phyloP scores from a whole-genome alignment of 2,888 invertebrate species.

The Parapristionchus giblindavisi region DNA sequence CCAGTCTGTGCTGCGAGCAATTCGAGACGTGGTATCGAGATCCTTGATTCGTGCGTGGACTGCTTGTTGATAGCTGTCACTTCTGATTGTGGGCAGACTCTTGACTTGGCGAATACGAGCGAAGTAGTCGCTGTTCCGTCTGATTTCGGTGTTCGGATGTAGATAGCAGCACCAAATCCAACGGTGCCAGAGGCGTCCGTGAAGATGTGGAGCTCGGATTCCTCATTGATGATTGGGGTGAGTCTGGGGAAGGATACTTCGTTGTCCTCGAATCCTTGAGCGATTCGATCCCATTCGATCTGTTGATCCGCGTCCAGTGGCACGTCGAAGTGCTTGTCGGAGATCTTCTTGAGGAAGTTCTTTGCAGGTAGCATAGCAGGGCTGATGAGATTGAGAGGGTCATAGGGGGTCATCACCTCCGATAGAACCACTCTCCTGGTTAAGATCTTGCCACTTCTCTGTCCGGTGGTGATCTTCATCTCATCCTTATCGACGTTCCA shows the following conservation, averaged over 20 bases:
- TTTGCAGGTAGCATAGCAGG: conserved; percentile 41
- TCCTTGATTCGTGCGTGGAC: conserved; percentile 13
- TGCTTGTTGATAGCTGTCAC: background rate
- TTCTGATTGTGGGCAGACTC: background rate
- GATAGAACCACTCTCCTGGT: conserved; percentile 38
- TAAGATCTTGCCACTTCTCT: background rate
- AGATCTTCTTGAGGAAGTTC: conserved; percentile 41
- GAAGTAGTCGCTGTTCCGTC: background rate
- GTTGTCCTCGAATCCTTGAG: background rate
- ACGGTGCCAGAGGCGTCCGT: conserved; percentile 36
- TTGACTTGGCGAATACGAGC: conserved; percentile 38
- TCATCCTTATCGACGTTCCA: conserved; percentile 39
- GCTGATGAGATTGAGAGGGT: conserved; percentile 40
- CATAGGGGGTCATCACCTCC: conserved; percentile 33
- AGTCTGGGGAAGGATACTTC: background rate
- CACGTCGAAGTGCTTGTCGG: conserved; percentile 32
- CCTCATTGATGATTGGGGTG: background rate
- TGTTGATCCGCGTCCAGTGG: background rate
- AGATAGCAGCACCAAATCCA: conserved; percentile 27
- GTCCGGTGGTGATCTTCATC: background rate
- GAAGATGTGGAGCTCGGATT: conserved; percentile 33
- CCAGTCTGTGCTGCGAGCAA: conserved; percentile 40
- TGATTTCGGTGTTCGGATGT: conserved; percentile 3
- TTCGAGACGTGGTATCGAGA: conserved; percentile 37
- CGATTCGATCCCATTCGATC: conserved; percentile 29